A percentile compares a stretch with the other conserved stretches of the same genome.
Evolutionary conservation across 2,888 invertebrate species (phyloP).

Genomic region (Rhagophthalmus giganteus): DNA sequence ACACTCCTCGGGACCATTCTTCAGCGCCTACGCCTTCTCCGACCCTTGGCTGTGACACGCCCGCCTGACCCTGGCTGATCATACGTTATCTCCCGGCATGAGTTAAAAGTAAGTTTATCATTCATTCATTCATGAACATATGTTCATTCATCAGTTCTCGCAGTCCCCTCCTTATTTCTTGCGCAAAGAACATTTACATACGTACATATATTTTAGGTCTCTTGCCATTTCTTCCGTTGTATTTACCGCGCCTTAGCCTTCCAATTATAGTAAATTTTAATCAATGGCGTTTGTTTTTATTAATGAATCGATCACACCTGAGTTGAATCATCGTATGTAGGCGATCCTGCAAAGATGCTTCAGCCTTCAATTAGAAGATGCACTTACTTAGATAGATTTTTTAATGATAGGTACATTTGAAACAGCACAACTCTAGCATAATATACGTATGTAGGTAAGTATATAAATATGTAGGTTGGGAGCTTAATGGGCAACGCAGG

Average conservation of each 20-base stretch:
- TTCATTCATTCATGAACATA: slow-evolving; percentile 53
- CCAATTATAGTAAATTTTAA: slow-evolving; percentile 56
- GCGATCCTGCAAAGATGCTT: slow-evolving; percentile 34
- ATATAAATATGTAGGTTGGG: too few species aligned
- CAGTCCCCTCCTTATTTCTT: slow-evolving; percentile 38
- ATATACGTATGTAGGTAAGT: too few species aligned
- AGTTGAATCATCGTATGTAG: slow-evolving; percentile 47
- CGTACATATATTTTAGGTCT: slow-evolving; percentile 48
- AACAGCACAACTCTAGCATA: too few species aligned
- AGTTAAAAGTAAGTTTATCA: slow-evolving; percentile 47
- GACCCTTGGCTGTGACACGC: slow-evolving; percentile 48
- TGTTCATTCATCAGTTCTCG: slow-evolving; percentile 50
- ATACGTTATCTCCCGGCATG: slow-evolving; percentile 47
- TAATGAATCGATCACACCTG: slow-evolving; percentile 55
- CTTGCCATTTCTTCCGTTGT: slow-evolving; percentile 45
- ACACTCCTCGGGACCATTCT: slow-evolving; percentile 42
- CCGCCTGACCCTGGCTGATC: slow-evolving; percentile 49
- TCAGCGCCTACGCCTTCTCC: slow-evolving; percentile 45
- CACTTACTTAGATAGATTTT: too few species aligned
- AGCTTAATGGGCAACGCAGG: too few species aligned
- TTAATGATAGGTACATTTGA: too few species aligned
- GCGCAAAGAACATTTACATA: slow-evolving; percentile 43
- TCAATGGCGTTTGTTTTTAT: slow-evolving; percentile 54
- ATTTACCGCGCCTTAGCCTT: slow-evolving; percentile 51
- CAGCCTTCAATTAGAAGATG: slow-evolving; percentile 19